Evolutionary conservation across 1,140 invertebrate species (phyloP).

Genomic region (Plodia interpunctella): DNA sequence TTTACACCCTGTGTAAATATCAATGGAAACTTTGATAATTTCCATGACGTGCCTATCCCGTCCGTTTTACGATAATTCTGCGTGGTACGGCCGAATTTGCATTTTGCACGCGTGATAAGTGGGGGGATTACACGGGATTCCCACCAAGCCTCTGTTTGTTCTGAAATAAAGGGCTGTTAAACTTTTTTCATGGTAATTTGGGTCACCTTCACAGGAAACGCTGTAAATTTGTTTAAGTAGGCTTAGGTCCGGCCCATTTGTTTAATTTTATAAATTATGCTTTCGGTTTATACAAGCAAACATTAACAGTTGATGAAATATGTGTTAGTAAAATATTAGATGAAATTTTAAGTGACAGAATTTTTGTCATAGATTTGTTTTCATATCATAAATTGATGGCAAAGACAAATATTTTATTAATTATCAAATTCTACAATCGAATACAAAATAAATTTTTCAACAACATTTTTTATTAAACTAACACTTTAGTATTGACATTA

Average conservation of each 20-base stretch:
- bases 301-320: no score
- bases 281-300: no score
- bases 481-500: no score
- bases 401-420: no score
- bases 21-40: slow-evolving; percentile 62
- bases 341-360: no score
- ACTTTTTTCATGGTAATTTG: slow-evolving; percentile 76
- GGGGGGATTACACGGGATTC: slow-evolving; percentile 72
- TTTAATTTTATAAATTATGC: slow-evolving; percentile 11
- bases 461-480: no score
- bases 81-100: slow-evolving; percentile 66
- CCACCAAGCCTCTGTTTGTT: slow-evolving; percentile 71
- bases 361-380: no score
- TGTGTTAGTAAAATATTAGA: no score
- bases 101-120: slow-evolving; percentile 77
- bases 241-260: slow-evolving; percentile 41
- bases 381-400: no score
- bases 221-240: slow-evolving; percentile 74
- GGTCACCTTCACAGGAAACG: slow-evolving; percentile 69
- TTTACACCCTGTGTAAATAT: slow-evolving; percentile 40
- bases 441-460: no score
- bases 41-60: slow-evolving; percentile 48
- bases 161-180: slow-evolving; percentile 76
- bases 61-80: slow-evolving; percentile 65
- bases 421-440: no score